Evolutionary conservation across 2,797 vertebrate genomes (phyloP).

Genomic region (Bradypodion pumilum): DNA sequence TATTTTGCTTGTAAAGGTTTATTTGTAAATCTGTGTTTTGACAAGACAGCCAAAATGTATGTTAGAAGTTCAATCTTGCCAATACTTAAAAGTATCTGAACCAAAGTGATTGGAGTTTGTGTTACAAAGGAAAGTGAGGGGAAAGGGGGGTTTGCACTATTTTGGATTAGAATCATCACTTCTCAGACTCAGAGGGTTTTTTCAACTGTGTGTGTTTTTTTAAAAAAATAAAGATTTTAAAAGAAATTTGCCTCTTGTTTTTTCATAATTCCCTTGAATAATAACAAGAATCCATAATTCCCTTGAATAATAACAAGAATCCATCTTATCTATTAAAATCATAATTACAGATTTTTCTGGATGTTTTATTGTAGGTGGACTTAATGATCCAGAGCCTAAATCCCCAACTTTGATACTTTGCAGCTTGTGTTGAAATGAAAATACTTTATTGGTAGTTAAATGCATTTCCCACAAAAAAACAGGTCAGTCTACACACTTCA

Average conservation of each 20-base stretch:
- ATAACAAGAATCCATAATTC: conserved; percentile 50
- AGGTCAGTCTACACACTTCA: neutral
- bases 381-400: neutral
- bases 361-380: neutral
- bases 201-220: conserved; percentile 69
- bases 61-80: conserved; percentile 73
- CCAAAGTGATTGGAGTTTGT: conserved; percentile 75
- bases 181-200: conserved; percentile 66
- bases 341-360: neutral
- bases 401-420: neutral
- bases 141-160: conserved; percentile 71
- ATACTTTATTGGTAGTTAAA: neutral
- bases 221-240: conserved; percentile 77
- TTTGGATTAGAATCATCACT: conserved; percentile 67
- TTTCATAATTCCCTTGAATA: conserved; percentile 39
- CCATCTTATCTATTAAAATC: conserved; percentile 23
- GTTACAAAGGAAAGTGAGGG: conserved; percentile 51
- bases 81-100: conserved; percentile 71
- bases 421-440: neutral
- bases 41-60: conserved; percentile 64
- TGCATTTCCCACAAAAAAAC: too few species aligned
- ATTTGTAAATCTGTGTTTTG: conserved; percentile 64
- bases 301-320: too few species aligned
- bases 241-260: conserved; percentile 54
- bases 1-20: conserved; percentile 60